A percentile compares a stretch with the other conserved stretches of the same genome.
These are phyloP conservation scores for Aix galericulata DNA, from an alignment of 2,113 vertebrate genomes.

Conservation along the genomic window DNA sequence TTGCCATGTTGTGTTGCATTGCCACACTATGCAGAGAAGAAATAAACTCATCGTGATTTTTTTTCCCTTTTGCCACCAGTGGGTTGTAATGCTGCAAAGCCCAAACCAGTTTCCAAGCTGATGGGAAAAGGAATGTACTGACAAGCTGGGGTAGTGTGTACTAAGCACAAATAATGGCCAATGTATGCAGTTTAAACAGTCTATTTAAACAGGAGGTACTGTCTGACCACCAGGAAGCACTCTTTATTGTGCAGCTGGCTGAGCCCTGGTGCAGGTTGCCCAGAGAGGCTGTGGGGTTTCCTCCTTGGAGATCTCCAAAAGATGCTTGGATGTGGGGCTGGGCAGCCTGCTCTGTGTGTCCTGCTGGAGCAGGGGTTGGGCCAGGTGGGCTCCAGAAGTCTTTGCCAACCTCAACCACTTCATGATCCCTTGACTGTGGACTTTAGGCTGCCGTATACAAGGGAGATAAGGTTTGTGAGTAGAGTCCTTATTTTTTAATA, in stretches of 20 bases:
- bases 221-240: background rate
- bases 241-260: background rate
- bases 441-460: background rate
- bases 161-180: background rate
- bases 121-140: background rate
- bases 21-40: background rate
- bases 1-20: background rate
- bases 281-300: background rate
- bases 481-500: background rate
- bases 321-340: background rate
- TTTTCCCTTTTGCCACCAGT: background rate
- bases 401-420: background rate
- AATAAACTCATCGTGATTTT: background rate
- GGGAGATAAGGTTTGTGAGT: background rate
- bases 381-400: background rate
- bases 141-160: background rate
- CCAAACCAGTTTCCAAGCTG: background rate
- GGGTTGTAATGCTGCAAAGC: background rate
- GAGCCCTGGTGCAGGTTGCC: background rate
- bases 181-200: background rate
- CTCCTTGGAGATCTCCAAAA: background rate
- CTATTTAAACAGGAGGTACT: background rate
- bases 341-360: background rate
- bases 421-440: background rate
- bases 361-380: background rate